Base-by-base conservation (phyloP, 2,797 vertebrate genomes). In the Pogoniulus pusillus region DNA sequence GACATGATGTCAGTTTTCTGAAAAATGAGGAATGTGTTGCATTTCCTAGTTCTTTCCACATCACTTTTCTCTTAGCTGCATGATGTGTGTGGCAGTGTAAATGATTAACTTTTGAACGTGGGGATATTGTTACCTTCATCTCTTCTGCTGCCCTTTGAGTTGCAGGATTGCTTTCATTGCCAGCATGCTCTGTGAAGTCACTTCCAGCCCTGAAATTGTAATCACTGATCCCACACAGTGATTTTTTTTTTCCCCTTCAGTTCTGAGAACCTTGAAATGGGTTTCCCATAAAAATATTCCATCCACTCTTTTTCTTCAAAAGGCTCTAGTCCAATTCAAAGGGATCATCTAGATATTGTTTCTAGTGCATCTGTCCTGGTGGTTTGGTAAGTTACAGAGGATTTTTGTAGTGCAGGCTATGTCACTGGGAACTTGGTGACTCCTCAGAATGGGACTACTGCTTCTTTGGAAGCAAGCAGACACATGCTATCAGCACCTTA, bases 251-350 rank as follows among this genome's bases (percentile, higher is more conserved):
- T 39, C 9, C 13, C 75, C 43, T 79, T 93, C 35, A 27, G 18
- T 91, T 94, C 85, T 84, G 62, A 85, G 68, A 87, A 75, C 55
- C 84, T 93, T 94, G 66, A 96, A 90, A 91, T 91, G 59, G 53
- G 53, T 78, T 96, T 96, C 94, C 84, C 47, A 24, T 70, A n/a
- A 79, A 94, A 93, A 80, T 79, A 85, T n/a, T 75, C 49, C 29
- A 58, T 65, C 53, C 10, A 1, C 6, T 57, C 14, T 76, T 82
- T 86, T 85, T 70, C 63, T 74, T 71, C 68, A 26, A 60, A 83
- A 73, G 59, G 55, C 65, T 70, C 1, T 49, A 64, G 55, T 70
- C 35, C 73, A 30, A 91, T 85, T 72, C 30, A 57, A 91, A 87
- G 82, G 84, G 53, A 57, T 90, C 83, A 85, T 87, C 30, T 74